These are phyloP conservation scores for Chiloscyllium punctatum DNA, from an alignment of 2,797 vertebrate species.

Conservation along the genomic window DNA sequence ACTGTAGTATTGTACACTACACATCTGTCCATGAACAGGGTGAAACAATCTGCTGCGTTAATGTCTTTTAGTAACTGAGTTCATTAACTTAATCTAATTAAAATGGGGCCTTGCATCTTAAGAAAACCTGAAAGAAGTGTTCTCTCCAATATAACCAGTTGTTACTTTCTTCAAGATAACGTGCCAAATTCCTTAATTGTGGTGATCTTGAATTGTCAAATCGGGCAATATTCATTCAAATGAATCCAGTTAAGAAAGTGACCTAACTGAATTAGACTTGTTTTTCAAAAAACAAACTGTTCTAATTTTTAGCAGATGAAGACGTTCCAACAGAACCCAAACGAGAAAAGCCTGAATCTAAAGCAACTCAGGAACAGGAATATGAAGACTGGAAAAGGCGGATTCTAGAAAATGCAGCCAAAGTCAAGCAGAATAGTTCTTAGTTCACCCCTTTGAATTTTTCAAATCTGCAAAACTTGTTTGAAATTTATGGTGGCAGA, in stretches of 20 bases:
- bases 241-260: not conserved
- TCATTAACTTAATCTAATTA: not conserved
- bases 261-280: not conserved
- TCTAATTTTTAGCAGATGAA: conserved; percentile 44
- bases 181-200: not conserved
- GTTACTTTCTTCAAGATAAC: not conserved
- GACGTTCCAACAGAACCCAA: conserved; percentile 50
- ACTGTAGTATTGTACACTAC: not conserved
- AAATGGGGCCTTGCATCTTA: not conserved
- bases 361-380: conserved; percentile 52
- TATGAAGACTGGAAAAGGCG: conserved; percentile 78
- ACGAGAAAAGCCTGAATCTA: conserved; percentile 48
- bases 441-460: not conserved
- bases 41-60: not conserved
- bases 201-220: not conserved
- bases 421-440: conserved; percentile 46
- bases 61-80: not conserved
- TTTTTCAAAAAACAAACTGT: not conserved
- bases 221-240: not conserved
- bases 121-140: not conserved
- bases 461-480: no score
- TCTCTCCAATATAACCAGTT: not conserved
- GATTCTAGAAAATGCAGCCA: conserved; percentile 71
- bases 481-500: not conserved
- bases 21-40: not conserved